A percentile compares a stretch with the other conserved stretches of the same genome.
phyloP scores from a whole-genome alignment of 1,140 invertebrate species.

The Cryptotermes secundus region DNA sequence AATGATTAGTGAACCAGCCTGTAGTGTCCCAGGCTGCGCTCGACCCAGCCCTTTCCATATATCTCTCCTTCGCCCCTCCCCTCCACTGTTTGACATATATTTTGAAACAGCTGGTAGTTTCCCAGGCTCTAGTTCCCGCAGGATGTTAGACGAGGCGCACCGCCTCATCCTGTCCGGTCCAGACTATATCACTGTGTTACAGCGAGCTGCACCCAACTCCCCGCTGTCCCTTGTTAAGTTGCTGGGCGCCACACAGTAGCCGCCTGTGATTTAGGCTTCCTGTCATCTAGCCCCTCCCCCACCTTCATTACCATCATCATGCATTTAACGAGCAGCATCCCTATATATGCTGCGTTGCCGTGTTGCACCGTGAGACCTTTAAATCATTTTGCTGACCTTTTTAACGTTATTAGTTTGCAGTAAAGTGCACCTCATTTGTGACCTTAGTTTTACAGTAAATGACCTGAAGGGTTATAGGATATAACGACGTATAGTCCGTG shows the following conservation, averaged over 20 bases:
- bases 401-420: too few relatives aligned
- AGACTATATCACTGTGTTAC: not conserved
- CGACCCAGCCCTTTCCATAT: too few relatives aligned
- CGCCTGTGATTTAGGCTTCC: constrained; percentile 17
- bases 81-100: not conserved
- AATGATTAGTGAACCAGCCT: too few relatives aligned
- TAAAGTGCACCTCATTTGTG: too few relatives aligned
- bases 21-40: not conserved
- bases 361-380: not conserved
- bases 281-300: not conserved
- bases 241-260: not conserved
- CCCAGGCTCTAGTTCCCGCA: not conserved
- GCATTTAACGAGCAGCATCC: not conserved
- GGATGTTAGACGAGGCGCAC: not conserved
- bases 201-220: not conserved
- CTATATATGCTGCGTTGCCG: not conserved
- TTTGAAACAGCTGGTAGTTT: not conserved
- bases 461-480: too few relatives aligned
- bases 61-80: too few relatives aligned
- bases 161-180: not conserved
- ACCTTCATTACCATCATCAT: not conserved
- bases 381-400: too few relatives aligned
- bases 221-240: not conserved
- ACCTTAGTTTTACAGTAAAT: too few relatives aligned
- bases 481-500: too few relatives aligned